phyloP scores from a whole-genome alignment of 2,113 vertebrate genomes.

The Grus americana region DNA sequence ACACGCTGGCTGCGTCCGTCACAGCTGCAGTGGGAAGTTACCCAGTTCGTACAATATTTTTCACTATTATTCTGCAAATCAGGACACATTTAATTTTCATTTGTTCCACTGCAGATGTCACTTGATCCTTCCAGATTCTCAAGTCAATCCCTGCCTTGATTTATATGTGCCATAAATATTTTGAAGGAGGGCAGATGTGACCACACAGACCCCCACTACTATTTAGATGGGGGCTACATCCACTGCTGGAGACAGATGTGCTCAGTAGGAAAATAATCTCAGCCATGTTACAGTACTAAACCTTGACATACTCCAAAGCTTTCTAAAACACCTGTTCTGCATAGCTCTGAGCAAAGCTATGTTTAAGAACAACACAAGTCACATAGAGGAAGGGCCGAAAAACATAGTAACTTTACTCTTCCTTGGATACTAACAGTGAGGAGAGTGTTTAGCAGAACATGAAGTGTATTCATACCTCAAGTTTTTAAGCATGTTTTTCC shows the following conservation, averaged over 20 bases:
- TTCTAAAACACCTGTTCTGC: conserved; percentile 39
- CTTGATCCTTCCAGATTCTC: background rate
- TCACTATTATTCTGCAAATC: background rate
- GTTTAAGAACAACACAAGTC: background rate
- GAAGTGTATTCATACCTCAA: conserved; percentile 32
- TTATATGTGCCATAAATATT: conserved; percentile 35
- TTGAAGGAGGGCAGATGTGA: conserved; percentile 21
- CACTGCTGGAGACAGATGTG: conserved; percentile 10
- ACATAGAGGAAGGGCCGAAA: background rate
- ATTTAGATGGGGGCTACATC: background rate
- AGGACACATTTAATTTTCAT: background rate
- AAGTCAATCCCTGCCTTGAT: background rate
- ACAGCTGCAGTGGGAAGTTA: background rate
- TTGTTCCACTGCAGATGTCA: background rate
- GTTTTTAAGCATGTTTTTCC: conserved; percentile 19
- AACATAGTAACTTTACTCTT: background rate
- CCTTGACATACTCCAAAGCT: conserved; percentile 4
- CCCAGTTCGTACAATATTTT: background rate
- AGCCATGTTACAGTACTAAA: background rate
- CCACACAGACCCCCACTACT: background rate
- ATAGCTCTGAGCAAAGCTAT: background rate
- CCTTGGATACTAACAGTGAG: background rate
- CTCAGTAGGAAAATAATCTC: background rate
- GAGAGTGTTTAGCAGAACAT: conserved; percentile 40
- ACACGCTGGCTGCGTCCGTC: background rate